These are phyloP conservation scores for Eledona agricola DNA, from an alignment of 2,888 invertebrate species.

Conservation along the genomic window DNA sequence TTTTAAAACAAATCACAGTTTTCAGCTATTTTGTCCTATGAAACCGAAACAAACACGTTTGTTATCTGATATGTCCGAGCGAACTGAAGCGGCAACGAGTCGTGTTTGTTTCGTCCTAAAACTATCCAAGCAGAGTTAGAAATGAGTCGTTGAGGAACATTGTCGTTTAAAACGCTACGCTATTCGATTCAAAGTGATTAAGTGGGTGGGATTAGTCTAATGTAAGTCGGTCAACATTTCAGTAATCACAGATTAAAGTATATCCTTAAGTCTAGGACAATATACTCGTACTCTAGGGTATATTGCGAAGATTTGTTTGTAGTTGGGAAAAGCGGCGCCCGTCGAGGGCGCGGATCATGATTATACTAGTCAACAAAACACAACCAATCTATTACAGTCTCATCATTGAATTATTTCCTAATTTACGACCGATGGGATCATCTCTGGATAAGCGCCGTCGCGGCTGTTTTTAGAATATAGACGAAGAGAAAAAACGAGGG, in stretches of 20 bases:
- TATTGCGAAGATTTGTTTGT: slow-evolving; percentile 22
- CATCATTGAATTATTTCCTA: slow-evolving; percentile 48
- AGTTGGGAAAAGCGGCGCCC: slow-evolving; percentile 26
- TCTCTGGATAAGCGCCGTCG: slow-evolving; percentile 46
- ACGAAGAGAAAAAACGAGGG: slow-evolving; percentile 31
- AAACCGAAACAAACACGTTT: slow-evolving; percentile 25
- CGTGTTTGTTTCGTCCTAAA: slow-evolving; percentile 31
- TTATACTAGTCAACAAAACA: slow-evolving; percentile 46
- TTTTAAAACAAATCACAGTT: slow-evolving; percentile 53
- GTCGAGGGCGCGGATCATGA: no score
- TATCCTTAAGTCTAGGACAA: slow-evolving; percentile 41
- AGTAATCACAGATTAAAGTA: slow-evolving; percentile 58
- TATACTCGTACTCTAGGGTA: slow-evolving; percentile 36
- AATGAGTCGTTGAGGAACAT: slow-evolving; percentile 34
- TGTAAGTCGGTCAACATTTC: slow-evolving; percentile 46
- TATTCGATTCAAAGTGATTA: slow-evolving; percentile 39
- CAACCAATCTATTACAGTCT: slow-evolving; percentile 55
- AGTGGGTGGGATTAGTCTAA: slow-evolving; percentile 30
- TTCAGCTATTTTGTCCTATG: slow-evolving; percentile 46
- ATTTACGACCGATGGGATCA: slow-evolving; percentile 51
- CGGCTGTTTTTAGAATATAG: slow-evolving; percentile 40
- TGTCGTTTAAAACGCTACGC: slow-evolving; percentile 31
- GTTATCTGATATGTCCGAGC: slow-evolving; percentile 28
- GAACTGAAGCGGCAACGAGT: slow-evolving; percentile 1
- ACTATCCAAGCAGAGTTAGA: slow-evolving; percentile 34